Evolutionary conservation across 2,888 invertebrate species (phyloP).

Genomic region (Philereme vetulata): DNA sequence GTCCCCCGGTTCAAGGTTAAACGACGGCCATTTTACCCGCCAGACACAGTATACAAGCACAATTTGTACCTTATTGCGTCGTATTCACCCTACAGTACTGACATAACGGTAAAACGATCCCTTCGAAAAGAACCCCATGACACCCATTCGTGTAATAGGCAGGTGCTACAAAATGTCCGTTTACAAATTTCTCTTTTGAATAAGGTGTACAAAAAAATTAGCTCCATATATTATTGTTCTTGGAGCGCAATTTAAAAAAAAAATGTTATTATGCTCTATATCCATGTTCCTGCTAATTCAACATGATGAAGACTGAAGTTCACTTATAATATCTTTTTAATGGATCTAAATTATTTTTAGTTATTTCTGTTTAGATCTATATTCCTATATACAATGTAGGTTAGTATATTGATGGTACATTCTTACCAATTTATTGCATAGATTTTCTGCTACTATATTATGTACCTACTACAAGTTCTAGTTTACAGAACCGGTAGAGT

Average conservation of each 20-base stretch:
- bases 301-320: too few relatives aligned
- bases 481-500: slow-evolving; percentile 3
- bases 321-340: too few relatives aligned
- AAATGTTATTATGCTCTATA: too few relatives aligned
- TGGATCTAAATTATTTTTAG: too few relatives aligned
- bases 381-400: too few relatives aligned
- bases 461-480: background rate
- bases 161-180: slow-evolving; percentile 19
- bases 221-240: too few relatives aligned
- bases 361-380: too few relatives aligned
- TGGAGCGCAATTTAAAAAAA: too few relatives aligned
- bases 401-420: too few relatives aligned
- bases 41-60: slow-evolving; percentile 9
- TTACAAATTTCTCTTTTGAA: background rate
- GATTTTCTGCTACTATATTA: too few relatives aligned
- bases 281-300: too few relatives aligned
- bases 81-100: slow-evolving; percentile 22
- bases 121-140: slow-evolving; percentile 13
- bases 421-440: too few relatives aligned
- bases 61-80: slow-evolving; percentile 38
- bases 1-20: slow-evolving; percentile 59
- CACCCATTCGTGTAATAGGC: slow-evolving; percentile 4
- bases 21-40: slow-evolving; percentile 55
- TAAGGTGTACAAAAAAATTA: background rate
- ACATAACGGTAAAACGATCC: slow-evolving; percentile 11